Evolutionary conservation across 2,113 vertebrate species (phyloP), one percentile per base, ranked within the genome.

Genomic region (Lipophrys pholis): DNA sequence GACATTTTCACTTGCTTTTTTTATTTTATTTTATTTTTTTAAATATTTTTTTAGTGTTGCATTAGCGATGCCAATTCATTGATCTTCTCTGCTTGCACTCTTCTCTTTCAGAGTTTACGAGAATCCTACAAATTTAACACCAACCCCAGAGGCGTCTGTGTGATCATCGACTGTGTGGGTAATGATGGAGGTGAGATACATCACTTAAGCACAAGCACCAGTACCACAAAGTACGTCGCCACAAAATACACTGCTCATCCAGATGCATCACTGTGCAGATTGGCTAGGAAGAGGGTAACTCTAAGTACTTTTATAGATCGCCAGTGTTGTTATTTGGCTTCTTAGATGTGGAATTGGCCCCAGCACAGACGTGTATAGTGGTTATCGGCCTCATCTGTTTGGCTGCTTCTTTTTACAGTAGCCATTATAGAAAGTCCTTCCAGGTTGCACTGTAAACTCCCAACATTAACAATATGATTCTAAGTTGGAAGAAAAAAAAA

Each of bases 131-230:
- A 78, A 63, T 95, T 98, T 80, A 90, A 78, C 87, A 93, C 87
- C 43, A 76, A 88, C 0, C 94, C 94, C 53, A 90, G 95, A 52
- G 97, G 97, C 79, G 61, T 95, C 71, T 99, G 97, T 85, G 68
- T 98, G 66, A 98, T 98, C 72, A 95, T 99, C 39, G 96, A 99
- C 87, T 97, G 97, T 11, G 91, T 97, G 48, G 96, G 96, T 60
- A 94, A 89, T 51, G 94, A 96, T 8, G 85, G 91, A 90, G 95
- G 97, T 99, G 82, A 92, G 95, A 84, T 11, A 62, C 17, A 51
- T 17, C 51, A 35, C n/a, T 63, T 50, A 50, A 46, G 15, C 8
- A 39, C 30, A 46, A 43, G 8, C 12, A 59, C 15, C 11, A 54
- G 35, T 58, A 60, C 14, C 10, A 40, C 3, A 14, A 0, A 14